These are phyloP conservation scores for Anhinga rufa DNA, from an alignment of 2,113 vertebrate species.

Conservation along the genomic window DNA sequence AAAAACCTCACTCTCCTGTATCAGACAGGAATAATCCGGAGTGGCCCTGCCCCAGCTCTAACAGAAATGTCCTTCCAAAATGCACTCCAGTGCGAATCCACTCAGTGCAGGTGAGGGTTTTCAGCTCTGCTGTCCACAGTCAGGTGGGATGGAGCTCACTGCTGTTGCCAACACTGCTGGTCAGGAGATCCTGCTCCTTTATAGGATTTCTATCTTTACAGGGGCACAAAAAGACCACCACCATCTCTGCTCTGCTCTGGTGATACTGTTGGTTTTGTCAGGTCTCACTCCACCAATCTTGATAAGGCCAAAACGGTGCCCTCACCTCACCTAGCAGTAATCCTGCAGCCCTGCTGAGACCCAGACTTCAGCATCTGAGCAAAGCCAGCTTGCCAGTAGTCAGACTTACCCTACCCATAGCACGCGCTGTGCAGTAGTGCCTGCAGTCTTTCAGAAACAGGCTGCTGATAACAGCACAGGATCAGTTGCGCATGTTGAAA, in stretches of 20 bases:
- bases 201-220: not conserved
- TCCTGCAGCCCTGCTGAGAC: not conserved
- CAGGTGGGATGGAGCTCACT: not conserved
- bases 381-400: not conserved
- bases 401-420: not conserved
- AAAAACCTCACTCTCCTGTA: not conserved
- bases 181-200: not conserved
- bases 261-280: not conserved
- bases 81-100: not conserved
- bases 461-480: not conserved
- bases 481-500: not conserved
- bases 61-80: not conserved
- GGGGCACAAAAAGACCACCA: not conserved
- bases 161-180: not conserved
- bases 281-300: not conserved
- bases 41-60: not conserved
- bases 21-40: not conserved
- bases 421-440: not conserved
- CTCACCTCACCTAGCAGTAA: not conserved
- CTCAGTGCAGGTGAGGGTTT: not conserved
- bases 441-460: not conserved
- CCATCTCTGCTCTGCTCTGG: not conserved
- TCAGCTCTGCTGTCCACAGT: not conserved
- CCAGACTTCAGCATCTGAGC: not conserved
- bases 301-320: not conserved